Evolutionary conservation across 2,113 vertebrate species (phyloP), one percentile per base, ranked within the genome.

Genomic region (Elaphurus davidianus): DNA sequence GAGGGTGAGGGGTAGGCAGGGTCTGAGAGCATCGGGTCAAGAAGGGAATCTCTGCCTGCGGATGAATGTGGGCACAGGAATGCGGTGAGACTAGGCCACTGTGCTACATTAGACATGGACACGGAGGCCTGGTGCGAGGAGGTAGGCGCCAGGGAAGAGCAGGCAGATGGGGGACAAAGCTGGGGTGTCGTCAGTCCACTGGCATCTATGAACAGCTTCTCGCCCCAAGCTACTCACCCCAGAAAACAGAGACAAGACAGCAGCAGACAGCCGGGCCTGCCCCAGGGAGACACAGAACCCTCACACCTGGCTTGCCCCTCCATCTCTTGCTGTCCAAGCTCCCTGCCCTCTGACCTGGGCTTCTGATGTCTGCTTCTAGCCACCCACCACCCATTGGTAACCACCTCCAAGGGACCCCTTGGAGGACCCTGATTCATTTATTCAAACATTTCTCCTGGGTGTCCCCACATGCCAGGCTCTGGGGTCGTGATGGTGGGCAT

Each of bases 401-500:
- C 15, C 19, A 28, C 27, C 55, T 52, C 45, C 28, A 71, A 45
- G 55, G 64, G 15, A 14, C 55, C 43, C 27, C 5, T 50, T 27
- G 3, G 36, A 47, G n/a, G 55, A 19, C 71, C 16, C 17, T 2
- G 45, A 45, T 7, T 64, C 28, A 50, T 54, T 25, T 57, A 78
- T 40, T 62, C 25, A 27, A 13, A 17, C 27, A 23, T 14, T 30
- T 25, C 16, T 23, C 33, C 16, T 36, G 67, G 28, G 0, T 47
- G 1, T 6, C 40, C 15, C 50, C 2, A 0, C 1, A 14, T 6
- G 40, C 30, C 71, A 78, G 67, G 50, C 25, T 71, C 57, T 1
- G 33, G 6, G 43, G 36, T 19, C 0, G 0, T 25, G 55, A 8
- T 5, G 1, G 30, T 25, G 19, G 59, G 50, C 4, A 7, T 2